These are phyloP conservation scores for Stomatorhinus ivindoensis DNA, from an alignment of 2,113 vertebrate species.

Conservation along the genomic window DNA sequence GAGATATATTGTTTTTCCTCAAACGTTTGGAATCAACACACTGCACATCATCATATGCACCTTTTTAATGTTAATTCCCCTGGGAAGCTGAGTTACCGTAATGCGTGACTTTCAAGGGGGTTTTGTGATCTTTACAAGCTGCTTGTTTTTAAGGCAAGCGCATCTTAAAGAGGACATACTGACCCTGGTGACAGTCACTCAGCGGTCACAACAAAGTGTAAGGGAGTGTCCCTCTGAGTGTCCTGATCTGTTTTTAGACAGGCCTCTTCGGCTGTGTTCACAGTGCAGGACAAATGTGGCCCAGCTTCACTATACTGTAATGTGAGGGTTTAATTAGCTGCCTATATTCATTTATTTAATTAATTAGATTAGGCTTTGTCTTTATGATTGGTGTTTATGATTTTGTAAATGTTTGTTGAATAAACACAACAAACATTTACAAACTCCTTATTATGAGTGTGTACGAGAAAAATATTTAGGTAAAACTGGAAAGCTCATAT, in stretches of 20 bases:
- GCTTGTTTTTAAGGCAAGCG: not conserved
- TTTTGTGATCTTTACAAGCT: not conserved
- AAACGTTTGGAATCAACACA: not conserved
- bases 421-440: too few relatives aligned
- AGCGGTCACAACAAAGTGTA: not conserved
- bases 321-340: too few relatives aligned
- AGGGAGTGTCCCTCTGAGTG: not conserved
- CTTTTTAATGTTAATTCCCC: not conserved
- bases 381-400: too few relatives aligned
- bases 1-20: not conserved
- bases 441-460: too few relatives aligned
- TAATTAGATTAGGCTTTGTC: too few relatives aligned
- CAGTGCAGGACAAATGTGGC: too few relatives aligned
- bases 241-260: not conserved
- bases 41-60: not conserved
- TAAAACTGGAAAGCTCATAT: too few relatives aligned
- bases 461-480: too few relatives aligned
- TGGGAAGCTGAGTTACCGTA: not conserved
- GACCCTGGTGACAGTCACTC: not conserved
- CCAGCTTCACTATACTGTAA: too few relatives aligned
- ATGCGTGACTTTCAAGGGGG: not conserved
- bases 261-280: not conserved
- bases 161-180: not conserved
- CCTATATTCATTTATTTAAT: too few relatives aligned
- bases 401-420: too few relatives aligned